Conservation (phyloP, 2,797 vertebrate species). For the Sparus aurata region DNA sequence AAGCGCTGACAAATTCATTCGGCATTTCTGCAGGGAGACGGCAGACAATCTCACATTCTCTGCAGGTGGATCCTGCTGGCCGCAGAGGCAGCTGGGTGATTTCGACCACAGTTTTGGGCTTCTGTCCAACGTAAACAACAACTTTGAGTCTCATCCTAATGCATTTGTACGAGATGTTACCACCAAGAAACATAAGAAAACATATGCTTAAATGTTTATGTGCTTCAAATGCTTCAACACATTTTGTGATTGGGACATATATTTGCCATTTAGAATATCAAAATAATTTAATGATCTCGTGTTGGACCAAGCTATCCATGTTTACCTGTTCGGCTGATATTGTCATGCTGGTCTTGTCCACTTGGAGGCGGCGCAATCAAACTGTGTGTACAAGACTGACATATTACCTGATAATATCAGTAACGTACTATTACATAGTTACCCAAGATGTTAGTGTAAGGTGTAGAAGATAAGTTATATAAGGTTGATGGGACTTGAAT, state of each 20-base stretch:
- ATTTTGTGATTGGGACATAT: not conserved
- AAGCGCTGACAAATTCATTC: conserved; percentile 68
- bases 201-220: not conserved
- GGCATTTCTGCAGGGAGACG: conserved; percentile 60
- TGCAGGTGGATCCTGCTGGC: conserved; percentile 61
- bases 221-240: not conserved
- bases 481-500: not conserved
- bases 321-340: not conserved
- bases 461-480: too few relatives aligned
- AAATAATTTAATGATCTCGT: not conserved
- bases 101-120: conserved; percentile 35
- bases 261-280: not conserved
- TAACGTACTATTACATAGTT: not conserved
- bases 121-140: not conserved
- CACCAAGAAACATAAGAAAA: not conserved
- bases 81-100: conserved; percentile 56
- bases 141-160: not conserved
- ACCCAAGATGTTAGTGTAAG: not conserved
- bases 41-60: conserved; percentile 58
- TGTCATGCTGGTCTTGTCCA: not conserved
- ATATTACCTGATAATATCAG: not conserved
- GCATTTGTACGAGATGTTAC: not conserved
- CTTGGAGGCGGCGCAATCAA: not conserved
- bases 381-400: not conserved
- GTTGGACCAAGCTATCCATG: not conserved